These are phyloP conservation scores for Stegodyphus dumicola DNA, from an alignment of 1,140 invertebrate species.

Conservation along the genomic window DNA sequence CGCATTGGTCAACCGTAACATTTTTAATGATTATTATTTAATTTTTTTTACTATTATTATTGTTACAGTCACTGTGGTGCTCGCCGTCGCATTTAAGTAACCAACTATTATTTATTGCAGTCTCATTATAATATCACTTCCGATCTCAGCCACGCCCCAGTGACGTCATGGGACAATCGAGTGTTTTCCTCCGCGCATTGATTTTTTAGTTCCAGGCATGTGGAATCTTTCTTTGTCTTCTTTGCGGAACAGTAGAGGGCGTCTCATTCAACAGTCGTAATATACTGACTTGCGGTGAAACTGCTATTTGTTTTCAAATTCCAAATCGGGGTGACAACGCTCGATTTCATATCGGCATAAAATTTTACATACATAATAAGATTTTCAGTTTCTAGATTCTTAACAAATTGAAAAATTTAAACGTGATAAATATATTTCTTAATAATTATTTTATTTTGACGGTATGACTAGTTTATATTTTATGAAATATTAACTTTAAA, in stretches of 20 bases:
- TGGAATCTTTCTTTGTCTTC: neutral
- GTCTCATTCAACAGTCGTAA: neutral
- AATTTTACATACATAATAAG: too few species aligned
- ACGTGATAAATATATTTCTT: too few species aligned
- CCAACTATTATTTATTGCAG: constrained; percentile 53
- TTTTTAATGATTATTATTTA: constrained; percentile 60
- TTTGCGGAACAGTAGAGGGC: neutral
- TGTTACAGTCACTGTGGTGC: constrained; percentile 10
- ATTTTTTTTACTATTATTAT: constrained; percentile 19
- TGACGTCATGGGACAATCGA: constrained; percentile 39
- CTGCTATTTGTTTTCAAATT: too few species aligned
- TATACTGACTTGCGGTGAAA: too few species aligned
- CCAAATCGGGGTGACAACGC: too few species aligned
- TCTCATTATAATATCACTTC: constrained; percentile 61
- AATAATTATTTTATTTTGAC: too few species aligned
- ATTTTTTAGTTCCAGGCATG: constrained; percentile 15
- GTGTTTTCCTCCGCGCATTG: constrained; percentile 17
- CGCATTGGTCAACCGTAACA: constrained; percentile 38
- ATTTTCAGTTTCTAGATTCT: too few species aligned
- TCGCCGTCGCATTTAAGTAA: constrained; percentile 40
- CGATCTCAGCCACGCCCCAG: constrained; percentile 39
- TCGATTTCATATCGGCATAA: too few species aligned
- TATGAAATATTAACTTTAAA: too few species aligned
- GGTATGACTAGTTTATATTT: too few species aligned
- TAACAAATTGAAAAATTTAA: too few species aligned